Percentiles rank a stretch among this genome's conserved stretches.
phyloP scores from a whole-genome alignment of 2,888 invertebrate species.

The Scelioninae gen. 2 region DNA sequence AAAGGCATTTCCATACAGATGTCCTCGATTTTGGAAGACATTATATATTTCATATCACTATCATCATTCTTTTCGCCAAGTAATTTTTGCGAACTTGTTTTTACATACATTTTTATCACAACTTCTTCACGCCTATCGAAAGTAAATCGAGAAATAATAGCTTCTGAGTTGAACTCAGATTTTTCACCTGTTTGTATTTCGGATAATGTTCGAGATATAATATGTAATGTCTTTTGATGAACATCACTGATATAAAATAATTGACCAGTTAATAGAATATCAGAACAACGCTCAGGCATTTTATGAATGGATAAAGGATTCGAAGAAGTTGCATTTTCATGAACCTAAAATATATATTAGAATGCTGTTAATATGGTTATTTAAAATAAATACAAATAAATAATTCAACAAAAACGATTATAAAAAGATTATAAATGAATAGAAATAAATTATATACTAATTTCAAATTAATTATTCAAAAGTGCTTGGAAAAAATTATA shows the following conservation, averaged over 20 bases:
- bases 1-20: slow-evolving; percentile 75
- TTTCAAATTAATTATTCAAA: too few species aligned
- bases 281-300: slow-evolving; percentile 79
- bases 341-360: slow-evolving; percentile 76
- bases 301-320: slow-evolving; percentile 83
- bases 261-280: slow-evolving; percentile 81
- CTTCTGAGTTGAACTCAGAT: slow-evolving; percentile 78
- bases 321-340: slow-evolving; percentile 81
- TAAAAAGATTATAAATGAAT: too few species aligned
- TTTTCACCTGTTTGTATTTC: slow-evolving; percentile 77
- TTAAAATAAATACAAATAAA: too few species aligned
- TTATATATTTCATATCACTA: slow-evolving; percentile 69
- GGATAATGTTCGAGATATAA: slow-evolving; percentile 79
- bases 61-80: slow-evolving; percentile 66
- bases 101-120: slow-evolving; percentile 76
- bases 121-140: slow-evolving; percentile 77
- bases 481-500: too few species aligned
- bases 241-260: slow-evolving; percentile 80
- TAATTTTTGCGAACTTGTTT: slow-evolving; percentile 70
- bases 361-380: too few species aligned
- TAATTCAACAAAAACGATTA: slow-evolving; percentile 23
- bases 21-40: slow-evolving; percentile 76
- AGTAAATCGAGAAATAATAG: slow-evolving; percentile 78
- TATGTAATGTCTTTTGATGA: slow-evolving; percentile 75
- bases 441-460: too few species aligned